A percentile compares a stretch with the other conserved stretches of the same genome.
Evolutionary conservation across 2,888 invertebrate genomes (phyloP).

Genomic region (Siphonodentalium dalli): DNA sequence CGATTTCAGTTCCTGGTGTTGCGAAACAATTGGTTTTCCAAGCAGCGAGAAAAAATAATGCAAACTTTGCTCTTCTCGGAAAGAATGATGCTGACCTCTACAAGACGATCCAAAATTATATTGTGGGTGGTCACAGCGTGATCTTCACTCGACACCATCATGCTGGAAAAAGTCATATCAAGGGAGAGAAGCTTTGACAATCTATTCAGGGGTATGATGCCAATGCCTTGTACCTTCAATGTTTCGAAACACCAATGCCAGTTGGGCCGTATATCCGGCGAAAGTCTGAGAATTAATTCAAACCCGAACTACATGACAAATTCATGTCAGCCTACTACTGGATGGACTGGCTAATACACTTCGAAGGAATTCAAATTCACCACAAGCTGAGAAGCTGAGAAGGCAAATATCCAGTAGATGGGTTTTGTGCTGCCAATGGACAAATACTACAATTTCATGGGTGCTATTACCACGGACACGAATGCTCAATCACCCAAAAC

Average conservation of each 20-base stretch:
- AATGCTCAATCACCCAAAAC: slow-evolving; percentile 1
- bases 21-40: too few species aligned
- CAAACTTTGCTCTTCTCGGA: slow-evolving; percentile 15
- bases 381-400: slow-evolving; percentile 18
- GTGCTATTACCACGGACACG: slow-evolving; percentile 10
- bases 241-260: slow-evolving; percentile 29
- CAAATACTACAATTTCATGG: slow-evolving; percentile 24
- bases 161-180: slow-evolving; percentile 18
- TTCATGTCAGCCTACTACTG: slow-evolving; percentile 23
- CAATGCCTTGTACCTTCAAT: slow-evolving; percentile 27
- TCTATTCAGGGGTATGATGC: slow-evolving; percentile 32
- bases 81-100: slow-evolving; percentile 7
- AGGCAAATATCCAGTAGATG: slow-evolving; percentile 21
- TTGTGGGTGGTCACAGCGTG: slow-evolving; percentile 23
- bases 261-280: slow-evolving; percentile 24
- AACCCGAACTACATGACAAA: slow-evolving; percentile 21
- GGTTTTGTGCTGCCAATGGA: too few species aligned
- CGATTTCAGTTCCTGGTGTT: too few species aligned
- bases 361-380: slow-evolving; percentile 9
- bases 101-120: slow-evolving; percentile 13
- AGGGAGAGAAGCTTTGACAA: slow-evolving; percentile 18
- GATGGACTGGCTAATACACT: slow-evolving; percentile 20
- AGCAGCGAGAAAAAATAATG: too few species aligned
- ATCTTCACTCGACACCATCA: slow-evolving; percentile 20
- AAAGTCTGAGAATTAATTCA: slow-evolving; percentile 17